These are phyloP conservation scores for Acromyrmex echinatior DNA, from an alignment of 1,140 invertebrate species.

Conservation along the genomic window DNA sequence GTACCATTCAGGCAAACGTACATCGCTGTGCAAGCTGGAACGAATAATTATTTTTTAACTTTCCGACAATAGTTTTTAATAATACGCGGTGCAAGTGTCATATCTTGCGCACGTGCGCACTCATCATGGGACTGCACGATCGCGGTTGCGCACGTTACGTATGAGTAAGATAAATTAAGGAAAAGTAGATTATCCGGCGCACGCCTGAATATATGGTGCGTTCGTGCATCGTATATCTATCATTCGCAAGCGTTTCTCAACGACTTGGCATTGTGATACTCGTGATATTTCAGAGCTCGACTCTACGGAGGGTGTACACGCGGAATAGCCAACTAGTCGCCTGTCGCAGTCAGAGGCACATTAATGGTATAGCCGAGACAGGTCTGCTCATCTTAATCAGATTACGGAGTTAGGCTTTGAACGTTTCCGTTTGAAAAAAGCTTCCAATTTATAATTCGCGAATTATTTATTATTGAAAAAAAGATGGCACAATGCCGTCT, in stretches of 20 bases:
- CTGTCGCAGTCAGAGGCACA: constrained; percentile 16
- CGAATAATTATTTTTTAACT: background rate
- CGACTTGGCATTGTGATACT: constrained; percentile 56
- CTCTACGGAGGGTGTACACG: constrained; percentile 34
- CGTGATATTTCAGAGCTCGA: constrained; percentile 50
- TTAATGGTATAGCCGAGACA: constrained; percentile 14
- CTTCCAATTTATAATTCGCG: constrained; percentile 13
- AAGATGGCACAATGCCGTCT: background rate
- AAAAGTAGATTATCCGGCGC: constrained; percentile 61
- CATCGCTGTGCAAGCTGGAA: background rate
- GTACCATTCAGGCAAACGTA: too few species aligned
- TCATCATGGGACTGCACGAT: background rate
- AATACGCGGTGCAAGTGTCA: background rate
- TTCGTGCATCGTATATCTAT: constrained; percentile 63
- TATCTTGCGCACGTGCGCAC: constrained; percentile 23
- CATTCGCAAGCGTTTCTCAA: constrained; percentile 51
- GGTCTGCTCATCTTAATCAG: constrained; percentile 33
- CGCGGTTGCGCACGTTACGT: constrained; percentile 44
- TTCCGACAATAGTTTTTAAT: background rate
- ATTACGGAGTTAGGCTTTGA: constrained; percentile 17
- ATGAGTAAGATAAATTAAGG: constrained; percentile 63
- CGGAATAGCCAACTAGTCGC: constrained; percentile 43
- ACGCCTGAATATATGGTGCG: constrained; percentile 46
- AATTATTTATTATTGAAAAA: constrained; percentile 23
- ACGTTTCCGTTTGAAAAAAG: constrained; percentile 22